Evolutionary conservation across 2,888 invertebrate species (phyloP), one percentile per base, ranked within the genome.

Genomic region (Drosophila paranaensis): DNA sequence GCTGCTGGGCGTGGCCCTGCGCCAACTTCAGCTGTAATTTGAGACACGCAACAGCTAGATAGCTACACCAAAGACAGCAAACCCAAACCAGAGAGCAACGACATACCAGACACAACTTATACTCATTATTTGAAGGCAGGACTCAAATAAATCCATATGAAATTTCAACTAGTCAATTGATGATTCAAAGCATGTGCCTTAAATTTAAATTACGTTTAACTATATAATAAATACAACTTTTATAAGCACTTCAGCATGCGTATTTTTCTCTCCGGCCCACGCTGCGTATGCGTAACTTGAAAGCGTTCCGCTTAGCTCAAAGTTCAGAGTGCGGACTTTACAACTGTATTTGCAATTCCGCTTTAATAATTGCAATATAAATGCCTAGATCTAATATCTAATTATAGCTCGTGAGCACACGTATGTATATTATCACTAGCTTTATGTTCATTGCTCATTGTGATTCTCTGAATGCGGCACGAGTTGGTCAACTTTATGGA

Each of bases 151-250:
- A 62, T 45, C 37, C 60, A 66, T 57, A 51, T 42, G 56, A 57
- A 75, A 74, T 70, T 50, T 46, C 62, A 85, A 79, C 85, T 84
- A 84, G 85, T 85, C 85, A 85, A 74, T 79, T 77, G 79, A 71
- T 82, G 75, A 81, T 81, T 81, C 69, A 81, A 73, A 74, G 62
- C 64, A 75, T 65, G 74, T 75, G 79, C 79, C 78, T 79, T 77
- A 69, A 88, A 62, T 58, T 62, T 63, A 72, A 67, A 65, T 53
- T 68, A 74, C 58, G n/a, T 42, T 55, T 62, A 64, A 27, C 56
- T 79, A 66, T 37, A 25, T 25, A 79, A 84, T 63, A 72, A 73
- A 58, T 10, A 40, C 14, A 57, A 58, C 30, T 79, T 82, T 88
- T 77, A 74, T 77, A 77, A 74, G 57, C 64, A 72, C 8, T 53